Percentiles rank a stretch among this genome's conserved stretches.
phyloP scores from a whole-genome alignment of 2,113 vertebrate genomes.

The Megaceryle torquata region DNA sequence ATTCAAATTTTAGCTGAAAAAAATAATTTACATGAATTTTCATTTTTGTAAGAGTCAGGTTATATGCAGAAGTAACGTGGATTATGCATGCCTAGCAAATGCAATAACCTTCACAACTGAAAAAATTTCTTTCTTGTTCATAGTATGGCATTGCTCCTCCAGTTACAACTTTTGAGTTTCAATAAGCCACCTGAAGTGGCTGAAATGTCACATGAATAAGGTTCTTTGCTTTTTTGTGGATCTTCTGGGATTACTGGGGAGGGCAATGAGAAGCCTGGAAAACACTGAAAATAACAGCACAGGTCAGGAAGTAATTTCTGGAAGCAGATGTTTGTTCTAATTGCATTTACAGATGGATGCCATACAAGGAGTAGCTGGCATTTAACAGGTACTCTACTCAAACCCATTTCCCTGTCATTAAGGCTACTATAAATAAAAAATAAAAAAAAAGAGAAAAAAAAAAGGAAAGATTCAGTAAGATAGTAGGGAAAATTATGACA shows the following conservation, averaged over 20 bases:
- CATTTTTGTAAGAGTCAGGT: neutral
- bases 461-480: neutral
- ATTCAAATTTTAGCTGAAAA: neutral
- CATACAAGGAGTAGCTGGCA: conserved; percentile 12
- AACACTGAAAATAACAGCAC: neutral
- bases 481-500: neutral
- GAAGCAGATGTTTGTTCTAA: conserved; percentile 41
- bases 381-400: neutral
- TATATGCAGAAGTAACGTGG: neutral
- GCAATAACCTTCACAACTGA: neutral
- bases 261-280: neutral
- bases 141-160: neutral
- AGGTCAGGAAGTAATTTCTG: conserved; percentile 15
- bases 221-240: neutral
- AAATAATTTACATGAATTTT: neutral
- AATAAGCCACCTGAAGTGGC: neutral
- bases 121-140: neutral
- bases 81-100: neutral
- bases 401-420: neutral
- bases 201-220: neutral
- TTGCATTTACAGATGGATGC: conserved; percentile 18
- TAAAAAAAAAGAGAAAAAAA: no score
- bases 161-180: neutral
- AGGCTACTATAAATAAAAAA: neutral
- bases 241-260: conserved; percentile 16